These are phyloP conservation scores for Fulica atra DNA, from an alignment of 2,113 vertebrate genomes.

Conservation along the genomic window DNA sequence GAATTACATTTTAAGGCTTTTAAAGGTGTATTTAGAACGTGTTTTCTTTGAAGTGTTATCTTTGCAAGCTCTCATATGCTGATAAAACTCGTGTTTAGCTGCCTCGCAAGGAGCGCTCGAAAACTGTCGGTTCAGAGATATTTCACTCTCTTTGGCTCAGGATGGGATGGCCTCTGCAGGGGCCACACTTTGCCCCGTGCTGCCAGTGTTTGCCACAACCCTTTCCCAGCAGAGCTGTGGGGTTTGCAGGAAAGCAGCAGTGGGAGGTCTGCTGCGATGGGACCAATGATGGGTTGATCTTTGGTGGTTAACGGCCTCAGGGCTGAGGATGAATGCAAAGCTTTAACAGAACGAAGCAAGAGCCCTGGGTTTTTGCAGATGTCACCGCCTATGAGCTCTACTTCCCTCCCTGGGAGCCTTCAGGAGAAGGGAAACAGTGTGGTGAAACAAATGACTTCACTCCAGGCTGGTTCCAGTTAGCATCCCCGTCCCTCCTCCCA, in stretches of 20 bases:
- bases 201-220: accelerated
- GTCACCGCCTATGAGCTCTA: accelerated
- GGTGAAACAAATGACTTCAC: constrained; percentile 36
- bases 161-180: not conserved
- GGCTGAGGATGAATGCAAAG: not conserved
- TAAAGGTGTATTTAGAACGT: constrained; percentile 71
- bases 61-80: constrained; percentile 33
- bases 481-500: constrained; percentile 31
- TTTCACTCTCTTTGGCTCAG: not conserved
- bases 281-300: not conserved
- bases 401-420: not conserved
- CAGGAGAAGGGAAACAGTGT: not conserved
- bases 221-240: not conserved
- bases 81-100: constrained; percentile 55
- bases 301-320: accelerated
- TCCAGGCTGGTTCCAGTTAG: constrained; percentile 62
- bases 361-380: not conserved
- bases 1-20: constrained; percentile 70
- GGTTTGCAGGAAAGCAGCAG: not conserved
- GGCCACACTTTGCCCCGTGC: accelerated
- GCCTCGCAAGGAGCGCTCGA: not conserved
- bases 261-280: not conserved
- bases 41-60: constrained; percentile 83
- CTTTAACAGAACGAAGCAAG: accelerated
- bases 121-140: not conserved